Evolutionary conservation across 2,113 vertebrate genomes (phyloP).

Genomic region (Passer domesticus): DNA sequence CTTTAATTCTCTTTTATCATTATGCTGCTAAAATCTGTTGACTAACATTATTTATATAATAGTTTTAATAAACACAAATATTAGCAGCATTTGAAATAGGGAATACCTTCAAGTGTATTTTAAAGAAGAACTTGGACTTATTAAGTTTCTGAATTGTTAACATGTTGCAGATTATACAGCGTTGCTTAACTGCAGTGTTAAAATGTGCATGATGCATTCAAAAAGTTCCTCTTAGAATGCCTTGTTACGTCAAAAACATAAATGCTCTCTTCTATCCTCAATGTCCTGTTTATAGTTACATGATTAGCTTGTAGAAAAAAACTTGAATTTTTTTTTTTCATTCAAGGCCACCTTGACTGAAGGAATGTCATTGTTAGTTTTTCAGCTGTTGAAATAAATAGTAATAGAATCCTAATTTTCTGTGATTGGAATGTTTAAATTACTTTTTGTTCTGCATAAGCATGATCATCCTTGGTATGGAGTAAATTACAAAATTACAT

Average conservation of each 20-base stretch:
- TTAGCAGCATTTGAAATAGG: not conserved
- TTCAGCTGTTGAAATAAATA: not conserved
- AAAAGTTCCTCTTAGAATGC: not conserved
- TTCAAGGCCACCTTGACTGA: not conserved
- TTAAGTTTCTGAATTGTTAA: not conserved
- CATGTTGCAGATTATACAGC: not conserved
- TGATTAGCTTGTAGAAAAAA: not conserved
- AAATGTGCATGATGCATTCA: not conserved
- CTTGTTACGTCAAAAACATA: not conserved
- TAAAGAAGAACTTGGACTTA: conserved; percentile 1
- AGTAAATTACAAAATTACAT: not conserved
- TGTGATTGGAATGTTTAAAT: conserved; percentile 20
- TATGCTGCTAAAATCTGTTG: not conserved
- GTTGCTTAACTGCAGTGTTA: not conserved
- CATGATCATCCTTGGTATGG: not conserved
- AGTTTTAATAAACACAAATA: not conserved
- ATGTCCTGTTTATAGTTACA: not conserved
- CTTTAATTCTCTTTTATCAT: conserved; percentile 20
- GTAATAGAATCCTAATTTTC: conserved; percentile 9
- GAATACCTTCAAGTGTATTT: not conserved
- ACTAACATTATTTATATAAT: not conserved
- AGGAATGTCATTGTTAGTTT: conserved; percentile 1
- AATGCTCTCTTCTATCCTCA: not conserved
- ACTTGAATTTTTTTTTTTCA: not conserved
- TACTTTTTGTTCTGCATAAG: not conserved